Conservation (phyloP, 2,113 vertebrate species). For the Leptosomus discolor region DNA sequence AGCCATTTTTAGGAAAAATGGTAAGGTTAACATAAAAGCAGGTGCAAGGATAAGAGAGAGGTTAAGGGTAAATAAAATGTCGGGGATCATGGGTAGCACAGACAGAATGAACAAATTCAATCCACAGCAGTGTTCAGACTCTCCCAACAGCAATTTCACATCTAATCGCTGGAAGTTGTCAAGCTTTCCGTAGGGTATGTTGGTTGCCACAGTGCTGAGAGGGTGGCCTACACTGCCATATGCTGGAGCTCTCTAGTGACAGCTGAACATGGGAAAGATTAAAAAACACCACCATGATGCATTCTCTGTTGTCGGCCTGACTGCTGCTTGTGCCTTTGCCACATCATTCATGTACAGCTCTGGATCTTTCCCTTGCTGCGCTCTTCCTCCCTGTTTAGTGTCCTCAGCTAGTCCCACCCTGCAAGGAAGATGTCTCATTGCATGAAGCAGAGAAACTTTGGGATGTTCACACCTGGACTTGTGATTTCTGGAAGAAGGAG, state of each 20-base stretch:
- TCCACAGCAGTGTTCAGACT: not conserved
- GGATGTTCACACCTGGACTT: not conserved
- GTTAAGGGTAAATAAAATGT: not conserved
- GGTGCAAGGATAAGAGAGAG: not conserved
- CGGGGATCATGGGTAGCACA: not conserved
- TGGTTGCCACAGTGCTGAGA: not conserved
- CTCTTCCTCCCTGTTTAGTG: not conserved
- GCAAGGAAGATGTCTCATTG: not conserved
- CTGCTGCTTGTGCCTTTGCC: not conserved
- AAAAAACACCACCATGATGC: not conserved
- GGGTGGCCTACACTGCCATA: fast-evolving
- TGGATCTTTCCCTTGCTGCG: not conserved
- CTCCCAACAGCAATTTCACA: not conserved
- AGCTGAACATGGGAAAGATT: not conserved
- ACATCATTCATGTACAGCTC: not conserved
- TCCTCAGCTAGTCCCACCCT: not conserved
- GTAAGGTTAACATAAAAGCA: not conserved
- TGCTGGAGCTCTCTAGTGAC: not conserved
- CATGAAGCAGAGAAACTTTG: not conserved
- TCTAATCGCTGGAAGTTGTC: not conserved
- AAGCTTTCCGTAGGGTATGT: not conserved
- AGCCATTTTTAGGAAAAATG: not conserved
- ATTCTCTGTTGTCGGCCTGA: not conserved
- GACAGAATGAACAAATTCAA: not conserved
- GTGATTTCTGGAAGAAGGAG: not conserved